Evolutionary conservation across 2,113 vertebrate species (phyloP).

Genomic region (Vulpes lagopus): DNA sequence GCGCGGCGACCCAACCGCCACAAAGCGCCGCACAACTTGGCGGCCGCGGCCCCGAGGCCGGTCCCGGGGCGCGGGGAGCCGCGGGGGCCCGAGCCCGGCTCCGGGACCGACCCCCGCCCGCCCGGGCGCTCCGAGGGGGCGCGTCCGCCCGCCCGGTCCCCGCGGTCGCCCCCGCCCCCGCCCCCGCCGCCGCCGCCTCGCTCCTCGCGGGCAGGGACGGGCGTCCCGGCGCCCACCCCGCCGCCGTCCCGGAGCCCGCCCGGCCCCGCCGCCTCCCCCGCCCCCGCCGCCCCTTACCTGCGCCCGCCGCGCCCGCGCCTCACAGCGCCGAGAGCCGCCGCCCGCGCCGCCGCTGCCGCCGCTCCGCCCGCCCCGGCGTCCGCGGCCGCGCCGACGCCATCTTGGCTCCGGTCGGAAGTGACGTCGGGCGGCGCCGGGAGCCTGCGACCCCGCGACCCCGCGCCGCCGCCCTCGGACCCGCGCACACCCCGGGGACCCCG

Average conservation of each 20-base stretch:
- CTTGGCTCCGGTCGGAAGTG: constrained; percentile 84
- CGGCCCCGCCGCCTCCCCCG: neutral
- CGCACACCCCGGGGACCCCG: neutral
- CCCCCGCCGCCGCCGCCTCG: neutral
- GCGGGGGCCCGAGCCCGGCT: neutral
- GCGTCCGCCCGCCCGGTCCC: constrained; percentile 51
- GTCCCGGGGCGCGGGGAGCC: neutral
- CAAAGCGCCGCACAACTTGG: constrained; percentile 19
- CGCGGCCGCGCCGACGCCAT: constrained; percentile 86
- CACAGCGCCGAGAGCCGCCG: constrained; percentile 61
- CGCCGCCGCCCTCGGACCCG: neutral
- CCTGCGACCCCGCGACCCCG: neutral
- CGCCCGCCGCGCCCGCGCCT: constrained; percentile 58
- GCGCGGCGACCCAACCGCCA: constrained; percentile 31
- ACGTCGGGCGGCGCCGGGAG: constrained; percentile 82
- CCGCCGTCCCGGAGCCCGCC: neutral
- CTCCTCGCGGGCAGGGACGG: neutral
- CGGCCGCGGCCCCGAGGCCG: neutral
- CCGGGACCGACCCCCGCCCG: neutral
- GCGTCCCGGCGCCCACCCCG: neutral
- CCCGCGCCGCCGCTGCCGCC: constrained; percentile 35
- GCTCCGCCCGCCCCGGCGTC: constrained; percentile 74
- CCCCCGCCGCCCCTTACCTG: constrained; percentile 69
- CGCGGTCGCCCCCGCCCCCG: neutral
- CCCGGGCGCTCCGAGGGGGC: constrained; percentile 25